Evolutionary conservation across 2,888 invertebrate genomes (phyloP).

Genomic region (Nasonovia ribisnigri): DNA sequence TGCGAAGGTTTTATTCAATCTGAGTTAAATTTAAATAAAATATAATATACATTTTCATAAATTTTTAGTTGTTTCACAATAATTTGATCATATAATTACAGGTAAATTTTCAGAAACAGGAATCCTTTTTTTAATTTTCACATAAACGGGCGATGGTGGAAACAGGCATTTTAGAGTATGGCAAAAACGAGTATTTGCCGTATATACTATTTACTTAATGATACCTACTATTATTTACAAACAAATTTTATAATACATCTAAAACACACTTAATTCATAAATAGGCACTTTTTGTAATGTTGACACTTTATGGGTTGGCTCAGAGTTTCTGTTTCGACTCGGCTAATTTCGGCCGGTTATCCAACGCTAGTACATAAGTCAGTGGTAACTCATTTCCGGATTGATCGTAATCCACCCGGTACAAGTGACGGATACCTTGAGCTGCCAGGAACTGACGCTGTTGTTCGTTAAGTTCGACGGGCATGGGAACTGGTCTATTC

Average conservation of each 20-base stretch:
- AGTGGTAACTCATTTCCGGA: conserved; percentile 66
- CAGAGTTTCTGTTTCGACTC: not conserved
- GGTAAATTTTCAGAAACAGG: no score
- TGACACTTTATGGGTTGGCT: not conserved
- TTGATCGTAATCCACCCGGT: conserved; percentile 67
- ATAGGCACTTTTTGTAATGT: not conserved
- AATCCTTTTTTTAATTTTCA: no score
- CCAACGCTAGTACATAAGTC: conserved; percentile 67
- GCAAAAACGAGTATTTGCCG: no score
- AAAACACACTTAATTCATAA: not conserved
- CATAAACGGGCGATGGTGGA: no score
- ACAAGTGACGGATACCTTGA: conserved; percentile 67
- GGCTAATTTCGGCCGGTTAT: conserved; percentile 47
- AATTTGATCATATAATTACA: no score
- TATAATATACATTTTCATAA: no score
- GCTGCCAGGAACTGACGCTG: conserved; percentile 66
- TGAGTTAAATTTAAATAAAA: no score
- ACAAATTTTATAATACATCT: not conserved
- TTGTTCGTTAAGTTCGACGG: conserved; percentile 66
- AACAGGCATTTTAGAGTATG: no score
- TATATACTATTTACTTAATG: no score
- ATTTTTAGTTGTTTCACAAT: no score
- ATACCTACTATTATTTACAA: not conserved
- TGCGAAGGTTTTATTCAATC: no score
- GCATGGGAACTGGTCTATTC: conserved; percentile 66